Base-by-base conservation (phyloP, 2,113 vertebrate genomes). In the Planiliza haematocheilus region DNA sequence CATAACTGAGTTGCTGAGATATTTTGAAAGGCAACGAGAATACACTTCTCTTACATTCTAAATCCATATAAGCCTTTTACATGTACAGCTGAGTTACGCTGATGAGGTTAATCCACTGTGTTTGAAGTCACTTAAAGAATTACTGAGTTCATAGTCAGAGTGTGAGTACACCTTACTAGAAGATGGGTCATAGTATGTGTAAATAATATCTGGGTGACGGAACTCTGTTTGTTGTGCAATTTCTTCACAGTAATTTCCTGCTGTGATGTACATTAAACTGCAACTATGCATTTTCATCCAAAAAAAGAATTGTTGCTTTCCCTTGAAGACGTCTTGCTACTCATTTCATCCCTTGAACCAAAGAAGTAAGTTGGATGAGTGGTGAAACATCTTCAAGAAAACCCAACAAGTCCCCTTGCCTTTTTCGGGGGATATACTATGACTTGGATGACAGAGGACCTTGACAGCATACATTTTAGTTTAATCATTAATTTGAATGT, bases 1-100 rank as follows among this genome's bases (percentile, higher is more conserved):
- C 18, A 18, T 45, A 34, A 55, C 61, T 67, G 49, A 63, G 24
- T 34, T 59, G 62, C 45, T 14, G 59, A 64, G 68, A 69, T 57
- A 66, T 52, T 68, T 60, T 49, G 56, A 18, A 61, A 82, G 43
- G 20, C 14, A 55, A 20, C 5, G 59, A 74, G 42, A 52, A 73
- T 85, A 74, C 24, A 45, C 18, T 64, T 67, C 58, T 74, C 58
- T 58, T 17, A 56, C 53, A 2, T 59, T 45, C 38, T 18, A 74
- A 65, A 89, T 81, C 70, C 48, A 58, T 37, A 50, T 81, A 79
- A 88, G 68, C 76, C 70, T 83, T 88, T 81, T 24, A 81, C 77
- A 60, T 39, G 64, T 17, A 12, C 63, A 73, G 78, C 64, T 81
- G 50, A 8, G 17, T 53, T 68, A 55, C 65, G 42, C 36, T 30